A percentile compares a stretch with the other conserved stretches of the same genome.
Evolutionary conservation across 1,140 invertebrate species (phyloP).

Genomic region (Cotesia glomerata): DNA sequence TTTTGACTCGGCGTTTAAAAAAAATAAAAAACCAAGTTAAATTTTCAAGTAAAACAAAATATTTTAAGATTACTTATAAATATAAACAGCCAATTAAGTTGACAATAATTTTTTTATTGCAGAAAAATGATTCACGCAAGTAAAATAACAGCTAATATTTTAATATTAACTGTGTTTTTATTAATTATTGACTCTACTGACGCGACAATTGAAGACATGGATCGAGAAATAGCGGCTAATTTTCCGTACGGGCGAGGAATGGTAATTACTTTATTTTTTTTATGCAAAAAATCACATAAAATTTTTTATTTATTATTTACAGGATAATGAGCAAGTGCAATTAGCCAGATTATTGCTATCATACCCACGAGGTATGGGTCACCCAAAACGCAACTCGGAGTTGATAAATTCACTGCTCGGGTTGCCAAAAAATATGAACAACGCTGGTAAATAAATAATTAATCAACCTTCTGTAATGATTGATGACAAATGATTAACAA

Average conservation of each 20-base stretch:
- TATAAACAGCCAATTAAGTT: neutral
- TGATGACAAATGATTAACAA: too few species aligned
- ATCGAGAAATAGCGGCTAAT: constrained; percentile 39
- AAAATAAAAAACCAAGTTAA: too few species aligned
- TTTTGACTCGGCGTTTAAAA: too few species aligned
- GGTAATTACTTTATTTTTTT: constrained; percentile 37
- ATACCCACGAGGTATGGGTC: constrained; percentile 43
- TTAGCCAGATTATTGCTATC: constrained; percentile 43
- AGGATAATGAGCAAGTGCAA: constrained; percentile 50
- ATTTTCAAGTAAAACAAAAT: too few species aligned
- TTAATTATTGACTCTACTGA: constrained; percentile 20
- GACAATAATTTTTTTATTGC: neutral
- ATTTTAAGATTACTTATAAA: too few species aligned
- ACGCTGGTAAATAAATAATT: constrained; percentile 65
- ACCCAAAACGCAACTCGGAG: constrained; percentile 73
- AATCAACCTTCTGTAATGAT: neutral
- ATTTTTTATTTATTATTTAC: constrained; percentile 14
- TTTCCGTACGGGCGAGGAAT: constrained; percentile 42
- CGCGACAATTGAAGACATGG: constrained; percentile 41
- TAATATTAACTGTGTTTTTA: neutral
- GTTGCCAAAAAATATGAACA: constrained; percentile 74
- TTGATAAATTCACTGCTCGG: constrained; percentile 76
- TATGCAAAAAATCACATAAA: neutral
- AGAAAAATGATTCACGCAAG: neutral
- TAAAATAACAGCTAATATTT: neutral